phyloP scores from a whole-genome alignment of 2,888 invertebrate species.

The Physocephala rufipes region DNA sequence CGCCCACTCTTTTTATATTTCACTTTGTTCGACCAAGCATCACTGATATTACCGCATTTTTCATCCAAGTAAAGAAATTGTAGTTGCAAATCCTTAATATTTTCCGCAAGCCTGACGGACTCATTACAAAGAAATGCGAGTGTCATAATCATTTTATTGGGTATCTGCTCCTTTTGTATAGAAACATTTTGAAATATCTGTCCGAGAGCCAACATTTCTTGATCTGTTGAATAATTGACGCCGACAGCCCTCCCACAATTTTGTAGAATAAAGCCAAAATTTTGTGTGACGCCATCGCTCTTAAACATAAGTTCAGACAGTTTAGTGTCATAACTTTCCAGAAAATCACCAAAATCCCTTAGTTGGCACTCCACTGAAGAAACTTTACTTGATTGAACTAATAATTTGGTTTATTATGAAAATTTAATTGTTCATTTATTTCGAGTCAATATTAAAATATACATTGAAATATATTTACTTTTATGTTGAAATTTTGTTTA shows the following conservation, averaged over 20 bases:
- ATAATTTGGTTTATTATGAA: not conserved
- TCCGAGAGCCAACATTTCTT: conserved; percentile 73
- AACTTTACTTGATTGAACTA: conserved; percentile 43
- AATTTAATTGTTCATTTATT: too few relatives aligned
- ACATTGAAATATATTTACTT: too few relatives aligned
- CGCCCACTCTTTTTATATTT: not conserved
- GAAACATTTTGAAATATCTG: conserved; percentile 80
- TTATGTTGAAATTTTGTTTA: too few relatives aligned
- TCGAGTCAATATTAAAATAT: too few relatives aligned
- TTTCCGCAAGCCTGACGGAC: conserved; percentile 73
- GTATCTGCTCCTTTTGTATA: conserved; percentile 70
- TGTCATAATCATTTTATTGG: conserved; percentile 82
- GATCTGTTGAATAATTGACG: conserved; percentile 48
- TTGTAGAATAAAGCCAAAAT: conserved; percentile 37
- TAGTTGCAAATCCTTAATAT: conserved; percentile 72
- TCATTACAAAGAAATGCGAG: conserved; percentile 83
- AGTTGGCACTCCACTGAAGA: conserved; percentile 60
- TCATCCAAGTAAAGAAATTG: conserved; percentile 63
- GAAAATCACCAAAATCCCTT: conserved; percentile 57
- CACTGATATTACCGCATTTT: conserved; percentile 43
- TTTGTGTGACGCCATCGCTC: conserved; percentile 27
- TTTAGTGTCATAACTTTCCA: conserved; percentile 56
- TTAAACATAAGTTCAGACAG: conserved; percentile 47
- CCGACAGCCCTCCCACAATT: conserved; percentile 44
- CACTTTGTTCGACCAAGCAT: not conserved